Evolutionary conservation across 1,140 invertebrate species (phyloP).

Genomic region (Manduca sexta): DNA sequence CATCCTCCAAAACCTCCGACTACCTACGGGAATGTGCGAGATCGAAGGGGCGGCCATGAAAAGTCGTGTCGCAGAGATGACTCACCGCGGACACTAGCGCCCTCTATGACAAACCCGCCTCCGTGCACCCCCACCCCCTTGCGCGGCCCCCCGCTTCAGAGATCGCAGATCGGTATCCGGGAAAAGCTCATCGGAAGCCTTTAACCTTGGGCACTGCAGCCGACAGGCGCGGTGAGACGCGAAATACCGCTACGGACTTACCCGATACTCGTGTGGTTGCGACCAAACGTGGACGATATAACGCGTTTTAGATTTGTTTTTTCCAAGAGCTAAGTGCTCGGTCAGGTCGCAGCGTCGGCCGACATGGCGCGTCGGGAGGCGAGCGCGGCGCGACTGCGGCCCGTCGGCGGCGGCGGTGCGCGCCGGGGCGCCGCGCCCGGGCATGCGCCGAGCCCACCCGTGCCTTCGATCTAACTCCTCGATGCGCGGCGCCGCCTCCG

Average conservation of each 20-base stretch:
- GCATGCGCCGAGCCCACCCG: slow-evolving; percentile 46
- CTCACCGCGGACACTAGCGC: slow-evolving; percentile 57
- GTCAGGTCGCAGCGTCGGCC: slow-evolving; percentile 56
- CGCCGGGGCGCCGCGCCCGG: slow-evolving; percentile 16
- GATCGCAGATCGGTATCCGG: slow-evolving; percentile 33
- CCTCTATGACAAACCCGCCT: slow-evolving; percentile 37
- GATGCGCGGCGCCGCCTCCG: slow-evolving; percentile 38
- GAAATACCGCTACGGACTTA: slow-evolving; percentile 44
- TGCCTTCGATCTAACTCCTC: slow-evolving; percentile 59
- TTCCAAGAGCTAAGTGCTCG: slow-evolving; percentile 49
- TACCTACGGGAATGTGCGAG: slow-evolving; percentile 35
- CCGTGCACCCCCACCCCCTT: slow-evolving; percentile 10
- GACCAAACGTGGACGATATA: slow-evolving; percentile 34
- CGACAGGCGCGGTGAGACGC: slow-evolving; percentile 7
- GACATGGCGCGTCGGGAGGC: slow-evolving; percentile 57
- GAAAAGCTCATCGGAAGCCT: slow-evolving; percentile 39
- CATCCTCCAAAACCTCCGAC: slow-evolving; percentile 39
- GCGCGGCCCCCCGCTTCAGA: slow-evolving; percentile 1
- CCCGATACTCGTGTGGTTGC: slow-evolving; percentile 35
- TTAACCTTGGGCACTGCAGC: slow-evolving; percentile 45
- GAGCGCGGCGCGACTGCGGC: slow-evolving; percentile 64
- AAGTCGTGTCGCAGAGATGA: slow-evolving; percentile 69
- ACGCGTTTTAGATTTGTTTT: slow-evolving; percentile 41
- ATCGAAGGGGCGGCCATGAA: slow-evolving; percentile 65
- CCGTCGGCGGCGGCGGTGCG: slow-evolving; percentile 17